These are phyloP conservation scores for Magallana angulata DNA, from an alignment of 1,140 invertebrate genomes.

Conservation along the genomic window DNA sequence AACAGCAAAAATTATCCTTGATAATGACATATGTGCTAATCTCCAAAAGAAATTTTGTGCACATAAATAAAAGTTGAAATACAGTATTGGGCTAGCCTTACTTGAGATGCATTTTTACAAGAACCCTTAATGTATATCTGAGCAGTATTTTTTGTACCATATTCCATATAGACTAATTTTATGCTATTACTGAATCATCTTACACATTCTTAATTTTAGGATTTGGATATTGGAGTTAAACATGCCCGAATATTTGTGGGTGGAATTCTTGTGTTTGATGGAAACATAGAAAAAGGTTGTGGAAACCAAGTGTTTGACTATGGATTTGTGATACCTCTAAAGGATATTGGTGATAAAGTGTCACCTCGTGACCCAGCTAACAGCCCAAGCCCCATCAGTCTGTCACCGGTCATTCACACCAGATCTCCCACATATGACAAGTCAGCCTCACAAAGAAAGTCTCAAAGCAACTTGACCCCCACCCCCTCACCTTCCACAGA, in stretches of 20 bases:
- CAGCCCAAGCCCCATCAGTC: constrained; percentile 47
- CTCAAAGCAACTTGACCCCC: background rate
- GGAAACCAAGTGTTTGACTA: constrained; percentile 80
- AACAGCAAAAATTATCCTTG: no score
- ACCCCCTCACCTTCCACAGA: constrained; percentile 40
- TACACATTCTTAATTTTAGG: constrained; percentile 60
- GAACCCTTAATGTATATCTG: no score
- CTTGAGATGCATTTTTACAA: no score
- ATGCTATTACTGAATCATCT: background rate
- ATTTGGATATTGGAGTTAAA: constrained; percentile 75
- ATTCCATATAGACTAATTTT: background rate
- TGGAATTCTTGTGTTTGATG: constrained; percentile 73
- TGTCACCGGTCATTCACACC: constrained; percentile 40
- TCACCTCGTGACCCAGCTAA: constrained; percentile 34
- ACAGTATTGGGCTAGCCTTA: no score
- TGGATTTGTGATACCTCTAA: constrained; percentile 69
- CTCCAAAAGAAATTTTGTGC: no score
- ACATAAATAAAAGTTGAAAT: no score
- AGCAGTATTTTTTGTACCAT: no score
- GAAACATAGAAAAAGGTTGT: constrained; percentile 78
- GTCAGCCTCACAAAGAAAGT: constrained; percentile 19
- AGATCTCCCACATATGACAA: constrained; percentile 39
- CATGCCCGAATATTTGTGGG: constrained; percentile 73
- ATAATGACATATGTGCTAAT: no score
- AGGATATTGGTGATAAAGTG: constrained; percentile 38